Base-by-base conservation (phyloP, 2,888 invertebrate species). In the Ormyrus rosae region DNA sequence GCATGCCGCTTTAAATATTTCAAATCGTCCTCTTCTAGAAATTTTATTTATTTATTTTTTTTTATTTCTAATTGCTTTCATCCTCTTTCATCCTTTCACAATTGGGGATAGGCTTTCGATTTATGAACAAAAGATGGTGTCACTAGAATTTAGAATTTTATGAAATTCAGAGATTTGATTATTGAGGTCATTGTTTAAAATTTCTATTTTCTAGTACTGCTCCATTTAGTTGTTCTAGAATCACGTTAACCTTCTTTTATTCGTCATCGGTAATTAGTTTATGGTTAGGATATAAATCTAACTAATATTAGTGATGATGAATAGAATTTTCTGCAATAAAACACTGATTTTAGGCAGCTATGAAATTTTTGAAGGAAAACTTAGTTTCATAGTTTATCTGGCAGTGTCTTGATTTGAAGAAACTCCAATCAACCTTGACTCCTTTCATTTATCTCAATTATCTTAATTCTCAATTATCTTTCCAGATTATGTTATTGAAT, bases 231-330 rank as follows among this genome's bases (percentile, higher is more conserved):
- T 68, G 11, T 73, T 73, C 64, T 56, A 19, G 65, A 73, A 74
- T 74, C 50, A 19, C 10, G 10, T 4, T 34, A 61, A 6, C 56
- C 51, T 5, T 56, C 8, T 9, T 65, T 19, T 50, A 46, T 56
- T 34, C 34, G 34, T 67, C 51, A 19, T 63, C 10, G 34, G n/a
- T 58, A 19, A 55, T 68, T 55, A 53, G 13, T 58, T 55, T 71
- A 6, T 4, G 34, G 45, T 34, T 61, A 64, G 64, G 70, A 70
- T 70, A 19, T 56, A 13, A 60, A 53, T 34, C 34, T 34, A 77
- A 70, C 70, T 70, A 64, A 56, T 63, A 50, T 56, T 13, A 70
- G 70, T 77, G 77, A 64, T 77, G 77, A 77, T 77, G n/a, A 64
- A 63, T 64, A 63, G 63, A 45, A 58, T 70, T 63, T 70, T 75